These are phyloP conservation scores for Hoplias malabaricus DNA, from an alignment of 2,113 vertebrate genomes.

Conservation along the genomic window DNA sequence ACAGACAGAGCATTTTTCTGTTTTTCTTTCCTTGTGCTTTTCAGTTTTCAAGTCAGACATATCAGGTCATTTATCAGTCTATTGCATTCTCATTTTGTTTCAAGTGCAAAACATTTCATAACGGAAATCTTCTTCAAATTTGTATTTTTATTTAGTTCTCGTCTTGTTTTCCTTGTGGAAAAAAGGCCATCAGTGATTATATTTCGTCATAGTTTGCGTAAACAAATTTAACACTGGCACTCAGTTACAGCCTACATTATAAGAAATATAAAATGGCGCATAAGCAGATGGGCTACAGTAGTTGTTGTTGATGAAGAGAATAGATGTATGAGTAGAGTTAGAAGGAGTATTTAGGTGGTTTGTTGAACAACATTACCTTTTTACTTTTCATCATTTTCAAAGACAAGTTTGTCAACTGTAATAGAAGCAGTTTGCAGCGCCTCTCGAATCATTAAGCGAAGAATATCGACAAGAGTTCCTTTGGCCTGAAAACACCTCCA, in stretches of 20 bases:
- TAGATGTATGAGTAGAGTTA: not conserved
- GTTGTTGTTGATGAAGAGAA: not conserved
- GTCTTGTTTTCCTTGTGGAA: no score
- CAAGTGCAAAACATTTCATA: no score
- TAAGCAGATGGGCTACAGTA: not conserved
- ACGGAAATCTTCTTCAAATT: no score
- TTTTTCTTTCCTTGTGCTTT: no score
- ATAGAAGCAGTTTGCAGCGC: not conserved
- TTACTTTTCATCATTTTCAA: conserved; percentile 9
- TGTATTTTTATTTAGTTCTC: no score
- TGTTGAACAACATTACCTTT: not conserved
- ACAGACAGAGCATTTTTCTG: no score
- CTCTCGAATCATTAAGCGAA: conserved; percentile 18
- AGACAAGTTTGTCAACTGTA: not conserved
- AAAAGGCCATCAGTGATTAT: no score
- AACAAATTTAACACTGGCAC: no score
- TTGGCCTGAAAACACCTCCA: not conserved
- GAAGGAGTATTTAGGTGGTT: not conserved
- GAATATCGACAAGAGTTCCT: conserved; percentile 27
- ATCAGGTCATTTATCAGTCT: no score
- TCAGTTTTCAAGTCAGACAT: no score
- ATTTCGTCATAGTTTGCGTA: no score
- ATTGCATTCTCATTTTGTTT: no score
- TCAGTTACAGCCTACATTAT: not conserved
- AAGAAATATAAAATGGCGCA: not conserved